Percentiles rank a stretch among this genome's conserved stretches.
These are phyloP conservation scores for Diadophis punctatus DNA, from an alignment of 2,113 vertebrate species.

Conservation along the genomic window DNA sequence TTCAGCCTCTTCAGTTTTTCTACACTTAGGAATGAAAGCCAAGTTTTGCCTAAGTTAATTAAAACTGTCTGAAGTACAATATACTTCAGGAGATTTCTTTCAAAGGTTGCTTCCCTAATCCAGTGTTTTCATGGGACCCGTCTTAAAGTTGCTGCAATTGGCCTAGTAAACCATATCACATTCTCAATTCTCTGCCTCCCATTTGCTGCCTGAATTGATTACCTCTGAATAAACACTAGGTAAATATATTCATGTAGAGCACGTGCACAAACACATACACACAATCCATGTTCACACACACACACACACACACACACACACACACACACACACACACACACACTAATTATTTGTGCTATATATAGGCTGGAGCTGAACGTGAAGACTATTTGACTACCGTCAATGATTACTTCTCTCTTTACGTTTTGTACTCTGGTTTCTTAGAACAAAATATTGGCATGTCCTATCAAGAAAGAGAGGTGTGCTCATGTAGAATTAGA, in stretches of 20 bases:
- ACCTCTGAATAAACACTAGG: not conserved
- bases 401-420: not conserved
- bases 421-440: not conserved
- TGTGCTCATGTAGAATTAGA: not conserved
- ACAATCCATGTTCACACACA: not conserved
- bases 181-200: not conserved
- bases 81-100: not conserved
- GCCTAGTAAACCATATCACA: not conserved
- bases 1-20: not conserved
- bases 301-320: not conserved
- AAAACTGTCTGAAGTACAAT: not conserved
- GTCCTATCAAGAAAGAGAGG: not conserved
- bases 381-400: not conserved
- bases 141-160: no score
- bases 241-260: not conserved
- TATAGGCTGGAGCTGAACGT: not conserved
- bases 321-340: not conserved
- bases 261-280: not conserved
- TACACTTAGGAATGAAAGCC: not conserved
- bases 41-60: not conserved
- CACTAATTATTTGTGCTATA: not conserved
- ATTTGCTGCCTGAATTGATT: not conserved
- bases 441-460: not conserved
- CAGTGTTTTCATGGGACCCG: not conserved
- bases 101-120: not conserved